A percentile compares a stretch with the other conserved stretches of the same genome.
Conservation (phyloP, 2,113 vertebrate genomes). For the Callionymus lyra region DNA sequence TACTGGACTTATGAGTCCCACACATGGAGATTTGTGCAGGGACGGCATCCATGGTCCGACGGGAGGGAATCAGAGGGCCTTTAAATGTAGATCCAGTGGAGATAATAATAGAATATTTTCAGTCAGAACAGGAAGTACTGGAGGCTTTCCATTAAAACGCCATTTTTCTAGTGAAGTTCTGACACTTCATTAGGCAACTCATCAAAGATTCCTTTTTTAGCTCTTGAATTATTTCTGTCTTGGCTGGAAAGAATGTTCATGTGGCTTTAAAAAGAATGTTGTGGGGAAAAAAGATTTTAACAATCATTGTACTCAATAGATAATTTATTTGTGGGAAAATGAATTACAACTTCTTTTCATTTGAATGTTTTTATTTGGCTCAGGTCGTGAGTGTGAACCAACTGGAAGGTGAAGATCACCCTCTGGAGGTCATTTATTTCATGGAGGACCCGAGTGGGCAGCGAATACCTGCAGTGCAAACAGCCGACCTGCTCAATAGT, state of each 20-base stretch:
- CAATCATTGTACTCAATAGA: no score
- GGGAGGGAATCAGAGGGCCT: no score
- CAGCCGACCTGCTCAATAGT: constrained; percentile 80
- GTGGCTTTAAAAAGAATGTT: no score
- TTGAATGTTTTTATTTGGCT: background rate
- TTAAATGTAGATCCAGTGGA: no score
- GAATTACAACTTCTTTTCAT: no score
- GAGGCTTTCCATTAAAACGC: constrained; percentile 17
- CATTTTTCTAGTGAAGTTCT: constrained; percentile 13
- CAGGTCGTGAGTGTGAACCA: constrained; percentile 83
- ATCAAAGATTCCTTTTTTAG: constrained; percentile 16
- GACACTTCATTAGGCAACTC: constrained; percentile 24
- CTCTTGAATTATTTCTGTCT: no score
- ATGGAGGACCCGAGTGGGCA: constrained; percentile 81
- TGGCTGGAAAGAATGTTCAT: no score
- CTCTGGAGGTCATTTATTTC: constrained; percentile 89
- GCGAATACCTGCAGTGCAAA: constrained; percentile 73
- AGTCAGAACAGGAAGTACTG: constrained; percentile 6
- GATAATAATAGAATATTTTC: no score
- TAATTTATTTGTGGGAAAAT: no score
- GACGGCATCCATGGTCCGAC: no score
- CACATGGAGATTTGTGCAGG: constrained; percentile 14
- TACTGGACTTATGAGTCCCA: constrained; percentile 1
- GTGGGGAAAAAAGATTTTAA: no score
- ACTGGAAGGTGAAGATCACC: constrained; percentile 74